Percentiles rank a stretch among this genome's conserved stretches.
These are phyloP conservation scores for Desmophyllum pertusum DNA, from an alignment of 92 coral and sea anemone genomes.

Conservation along the genomic window DNA sequence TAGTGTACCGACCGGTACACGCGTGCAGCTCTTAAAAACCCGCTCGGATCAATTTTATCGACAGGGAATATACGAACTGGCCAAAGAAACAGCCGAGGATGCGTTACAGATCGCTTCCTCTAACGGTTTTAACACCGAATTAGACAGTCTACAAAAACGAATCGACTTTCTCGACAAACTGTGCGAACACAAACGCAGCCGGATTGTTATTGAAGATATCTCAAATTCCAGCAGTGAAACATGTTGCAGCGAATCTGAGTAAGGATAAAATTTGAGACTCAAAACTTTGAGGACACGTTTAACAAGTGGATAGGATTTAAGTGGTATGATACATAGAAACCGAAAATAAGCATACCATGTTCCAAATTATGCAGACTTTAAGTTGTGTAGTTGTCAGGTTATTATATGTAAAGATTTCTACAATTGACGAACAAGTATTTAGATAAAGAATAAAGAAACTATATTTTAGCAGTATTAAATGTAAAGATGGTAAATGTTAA, in stretches of 20 bases:
- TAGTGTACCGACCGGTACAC: conserved; percentile 1
- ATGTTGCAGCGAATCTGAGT: neutral
- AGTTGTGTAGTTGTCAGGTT: too few species aligned
- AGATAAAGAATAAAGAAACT: too few species aligned
- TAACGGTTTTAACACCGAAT: conserved; percentile 12
- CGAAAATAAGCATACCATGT: too few species aligned
- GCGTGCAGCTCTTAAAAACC: conserved; percentile 23
- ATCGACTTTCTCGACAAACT: neutral
- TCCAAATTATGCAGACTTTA: too few species aligned
- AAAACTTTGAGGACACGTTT: too few species aligned
- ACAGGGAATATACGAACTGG: conserved; percentile 2
- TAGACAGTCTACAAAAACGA: neutral
- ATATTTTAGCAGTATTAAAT: too few species aligned
- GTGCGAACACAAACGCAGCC: neutral
- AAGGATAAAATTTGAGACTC: too few species aligned
- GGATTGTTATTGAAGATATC: neutral
- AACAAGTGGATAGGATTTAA: neutral
- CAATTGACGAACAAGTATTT: too few species aligned
- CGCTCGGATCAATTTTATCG: conserved; percentile 48
- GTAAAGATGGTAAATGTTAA: too few species aligned
- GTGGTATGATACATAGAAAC: neutral
- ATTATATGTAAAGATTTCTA: too few species aligned
- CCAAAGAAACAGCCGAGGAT: conserved; percentile 26
- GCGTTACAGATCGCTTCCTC: conserved; percentile 13
- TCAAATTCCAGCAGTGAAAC: neutral